phyloP scores from a whole-genome alignment of 1,140 invertebrate genomes.

The Thaumetopoea pityocampa region DNA sequence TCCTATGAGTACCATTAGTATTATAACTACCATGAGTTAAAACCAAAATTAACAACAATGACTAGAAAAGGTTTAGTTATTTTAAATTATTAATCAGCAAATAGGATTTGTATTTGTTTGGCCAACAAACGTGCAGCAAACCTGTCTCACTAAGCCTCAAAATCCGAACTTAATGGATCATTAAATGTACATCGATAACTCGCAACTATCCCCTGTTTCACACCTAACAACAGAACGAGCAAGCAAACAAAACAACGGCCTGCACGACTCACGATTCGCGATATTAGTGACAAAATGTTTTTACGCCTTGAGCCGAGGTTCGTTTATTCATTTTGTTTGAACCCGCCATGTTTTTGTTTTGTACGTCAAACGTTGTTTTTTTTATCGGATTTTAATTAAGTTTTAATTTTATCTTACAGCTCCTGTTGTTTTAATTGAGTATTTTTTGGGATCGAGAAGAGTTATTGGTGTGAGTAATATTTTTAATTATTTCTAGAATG shows the following conservation, averaged over 20 bases:
- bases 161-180: slow-evolving; percentile 13
- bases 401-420: slow-evolving; percentile 60
- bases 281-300: slow-evolving; percentile 61
- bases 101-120: too few species aligned
- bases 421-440: slow-evolving; percentile 52
- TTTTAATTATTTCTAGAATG: slow-evolving; percentile 14
- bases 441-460: slow-evolving; percentile 15
- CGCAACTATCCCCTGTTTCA: slow-evolving; percentile 15
- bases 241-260: slow-evolving; percentile 24
- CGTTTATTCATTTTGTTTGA: slow-evolving; percentile 24
- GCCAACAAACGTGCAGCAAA: too few species aligned
- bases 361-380: slow-evolving; percentile 14
- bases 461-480: slow-evolving; percentile 12
- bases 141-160: too few species aligned
- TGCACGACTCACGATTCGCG: slow-evolving; percentile 36
- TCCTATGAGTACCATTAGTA: too few species aligned
- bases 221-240: slow-evolving; percentile 18
- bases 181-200: slow-evolving; percentile 14
- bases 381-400: slow-evolving; percentile 64
- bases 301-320: slow-evolving; percentile 39
- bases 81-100: too few species aligned
- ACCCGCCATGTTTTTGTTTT: slow-evolving; percentile 17
- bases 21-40: too few species aligned
- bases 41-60: too few species aligned
- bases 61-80: too few species aligned